These are phyloP conservation scores for Engraulis encrasicolus DNA, from an alignment of 2,113 vertebrate genomes.

Conservation along the genomic window DNA sequence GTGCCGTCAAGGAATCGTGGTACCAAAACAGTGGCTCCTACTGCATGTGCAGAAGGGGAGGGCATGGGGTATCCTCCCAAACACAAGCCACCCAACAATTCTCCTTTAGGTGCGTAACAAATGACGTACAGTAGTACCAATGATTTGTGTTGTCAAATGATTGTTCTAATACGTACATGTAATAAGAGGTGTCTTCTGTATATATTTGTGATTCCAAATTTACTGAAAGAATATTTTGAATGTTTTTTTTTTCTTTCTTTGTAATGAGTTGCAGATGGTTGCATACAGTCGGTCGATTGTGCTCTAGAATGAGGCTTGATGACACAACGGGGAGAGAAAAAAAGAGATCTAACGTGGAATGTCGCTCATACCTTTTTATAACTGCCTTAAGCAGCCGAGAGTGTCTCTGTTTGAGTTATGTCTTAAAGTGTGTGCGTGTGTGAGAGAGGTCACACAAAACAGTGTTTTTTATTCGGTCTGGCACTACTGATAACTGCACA, in stretches of 20 bases:
- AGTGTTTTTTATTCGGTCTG: background rate
- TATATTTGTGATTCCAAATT: constrained; percentile 8
- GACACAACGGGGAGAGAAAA: no score
- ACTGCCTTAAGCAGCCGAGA: constrained; percentile 58
- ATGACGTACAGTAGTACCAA: background rate
- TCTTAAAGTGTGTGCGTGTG: background rate
- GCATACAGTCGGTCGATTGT: background rate
- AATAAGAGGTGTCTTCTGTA: background rate
- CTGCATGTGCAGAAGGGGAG: no score
- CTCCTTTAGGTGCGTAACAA: background rate
- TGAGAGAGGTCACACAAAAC: background rate
- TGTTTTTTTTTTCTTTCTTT: no score
- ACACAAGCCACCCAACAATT: background rate
- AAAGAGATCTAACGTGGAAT: background rate
- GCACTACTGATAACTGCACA: background rate
- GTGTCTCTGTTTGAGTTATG: background rate
- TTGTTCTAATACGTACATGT: no score
- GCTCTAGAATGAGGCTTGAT: background rate
- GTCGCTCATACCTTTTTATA: constrained; percentile 36
- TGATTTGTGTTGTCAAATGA: background rate
- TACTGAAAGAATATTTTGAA: constrained; percentile 27
- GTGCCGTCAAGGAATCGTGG: no score
- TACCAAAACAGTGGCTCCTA: no score
- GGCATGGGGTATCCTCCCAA: background rate
- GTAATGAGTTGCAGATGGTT: background rate